phyloP scores from a whole-genome alignment of 2,113 vertebrate genomes.

The Aspiorhynchus laticeps region DNA sequence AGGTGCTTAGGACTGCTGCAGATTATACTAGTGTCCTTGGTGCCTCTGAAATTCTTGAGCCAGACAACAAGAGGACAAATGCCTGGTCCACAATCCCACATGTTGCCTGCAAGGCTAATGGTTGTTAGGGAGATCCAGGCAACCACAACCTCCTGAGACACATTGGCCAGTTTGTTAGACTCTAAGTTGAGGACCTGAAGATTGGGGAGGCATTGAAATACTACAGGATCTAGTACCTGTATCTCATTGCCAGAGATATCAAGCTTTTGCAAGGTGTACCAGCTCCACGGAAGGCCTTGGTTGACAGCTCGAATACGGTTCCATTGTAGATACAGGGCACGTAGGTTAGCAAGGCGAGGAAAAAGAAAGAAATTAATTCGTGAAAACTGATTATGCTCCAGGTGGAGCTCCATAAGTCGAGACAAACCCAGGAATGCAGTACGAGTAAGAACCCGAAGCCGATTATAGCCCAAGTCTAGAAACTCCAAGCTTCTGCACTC shows the following conservation, averaged over 20 bases:
- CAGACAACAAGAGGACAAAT: constrained; percentile 94
- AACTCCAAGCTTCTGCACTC: constrained; percentile 98
- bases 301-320: constrained; percentile 94
- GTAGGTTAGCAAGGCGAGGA: constrained; percentile 93
- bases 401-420: constrained; percentile 93
- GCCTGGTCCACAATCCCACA: constrained; percentile 95
- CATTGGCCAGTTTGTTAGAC: constrained; percentile 96
- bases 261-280: constrained; percentile 97
- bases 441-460: constrained; percentile 90
- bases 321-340: constrained; percentile 95
- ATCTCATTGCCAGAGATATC: constrained; percentile 98
- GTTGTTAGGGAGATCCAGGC: constrained; percentile 96
- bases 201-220: constrained; percentile 96
- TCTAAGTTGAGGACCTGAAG: constrained; percentile 95
- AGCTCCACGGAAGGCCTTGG: constrained; percentile 95
- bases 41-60: constrained; percentile 95
- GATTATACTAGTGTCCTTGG: constrained; percentile 97
- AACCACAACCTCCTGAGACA: constrained; percentile 93
- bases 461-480: constrained; percentile 96
- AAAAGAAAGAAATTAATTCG: constrained; percentile 98
- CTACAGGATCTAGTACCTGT: constrained; percentile 89
- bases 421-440: constrained; percentile 93
- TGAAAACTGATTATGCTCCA: constrained; percentile 98
- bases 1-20: constrained; percentile 95
- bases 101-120: constrained; percentile 93